Evolutionary conservation across 2,113 vertebrate genomes (phyloP).

Genomic region (Xerus inauris): DNA sequence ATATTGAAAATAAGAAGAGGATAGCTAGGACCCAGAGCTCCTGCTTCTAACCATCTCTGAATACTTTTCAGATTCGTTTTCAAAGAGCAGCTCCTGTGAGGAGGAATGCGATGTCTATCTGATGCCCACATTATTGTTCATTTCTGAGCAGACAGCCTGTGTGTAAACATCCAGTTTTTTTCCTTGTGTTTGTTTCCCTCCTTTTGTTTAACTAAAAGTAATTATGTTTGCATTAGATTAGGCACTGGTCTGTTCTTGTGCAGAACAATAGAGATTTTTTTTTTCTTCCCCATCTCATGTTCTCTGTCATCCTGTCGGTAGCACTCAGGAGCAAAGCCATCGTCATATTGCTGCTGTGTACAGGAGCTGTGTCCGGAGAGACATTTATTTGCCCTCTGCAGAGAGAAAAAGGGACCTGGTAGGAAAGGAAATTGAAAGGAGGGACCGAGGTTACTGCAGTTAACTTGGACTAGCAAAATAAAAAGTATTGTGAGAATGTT

Average conservation of each 20-base stretch:
- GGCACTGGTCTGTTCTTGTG: constrained; percentile 57
- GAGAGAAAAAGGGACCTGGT: not conserved
- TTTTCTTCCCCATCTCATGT: not conserved
- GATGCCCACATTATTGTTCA: constrained; percentile 68
- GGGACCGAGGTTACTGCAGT: not conserved
- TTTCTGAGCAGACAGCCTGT: constrained; percentile 63
- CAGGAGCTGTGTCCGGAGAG: not conserved
- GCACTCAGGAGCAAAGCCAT: not conserved
- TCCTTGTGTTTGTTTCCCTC: constrained; percentile 49
- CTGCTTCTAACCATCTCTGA: constrained; percentile 5
- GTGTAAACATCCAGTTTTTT: constrained; percentile 56
- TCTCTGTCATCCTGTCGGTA: constrained; percentile 8
- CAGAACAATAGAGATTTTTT: constrained; percentile 26
- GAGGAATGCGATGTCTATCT: not conserved
- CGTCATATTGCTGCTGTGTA: not conserved
- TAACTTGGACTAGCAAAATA: not conserved
- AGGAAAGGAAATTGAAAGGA: constrained; percentile 3
- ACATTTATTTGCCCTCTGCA: constrained; percentile 20
- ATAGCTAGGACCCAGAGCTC: not conserved
- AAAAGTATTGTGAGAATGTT: not conserved
- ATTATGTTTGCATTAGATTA: constrained; percentile 78
- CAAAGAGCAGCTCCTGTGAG: constrained; percentile 17
- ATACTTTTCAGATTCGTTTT: constrained; percentile 66
- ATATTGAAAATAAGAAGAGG: not conserved
- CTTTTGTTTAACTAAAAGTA: constrained; percentile 82